phyloP scores from a whole-genome alignment of 2,888 invertebrate species.

The Phlogophora meticulosa region DNA sequence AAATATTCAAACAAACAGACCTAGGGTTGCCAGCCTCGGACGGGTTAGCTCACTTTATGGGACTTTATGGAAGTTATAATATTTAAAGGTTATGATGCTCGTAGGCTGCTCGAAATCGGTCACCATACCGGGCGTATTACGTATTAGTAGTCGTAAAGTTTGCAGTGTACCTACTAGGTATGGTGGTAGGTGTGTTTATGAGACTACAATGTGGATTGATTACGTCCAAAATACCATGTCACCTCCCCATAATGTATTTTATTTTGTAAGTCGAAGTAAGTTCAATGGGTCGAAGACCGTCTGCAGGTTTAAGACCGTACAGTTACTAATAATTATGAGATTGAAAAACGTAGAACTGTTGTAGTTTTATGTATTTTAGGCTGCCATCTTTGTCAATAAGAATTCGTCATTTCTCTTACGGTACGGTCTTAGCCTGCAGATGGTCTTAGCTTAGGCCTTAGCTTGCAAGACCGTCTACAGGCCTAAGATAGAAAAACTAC shows the following conservation, averaged over 20 bases:
- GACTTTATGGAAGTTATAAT: conserved; percentile 51
- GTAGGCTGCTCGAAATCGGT: conserved; percentile 35
- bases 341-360: too few relatives aligned
- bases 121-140: conserved; percentile 14
- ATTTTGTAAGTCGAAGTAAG: conserved; percentile 1
- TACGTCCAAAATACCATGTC: neutral
- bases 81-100: conserved; percentile 52
- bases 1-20: conserved; percentile 62
- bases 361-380: too few relatives aligned
- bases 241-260: neutral
- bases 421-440: too few relatives aligned
- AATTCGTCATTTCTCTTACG: too few relatives aligned
- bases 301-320: too few relatives aligned
- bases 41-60: conserved; percentile 47
- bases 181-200: neutral
- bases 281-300: too few relatives aligned
- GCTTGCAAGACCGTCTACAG: too few relatives aligned
- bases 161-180: neutral
- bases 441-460: too few relatives aligned
- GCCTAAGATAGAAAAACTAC: too few relatives aligned
- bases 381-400: too few relatives aligned
- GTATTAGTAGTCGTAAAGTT: conserved; percentile 10
- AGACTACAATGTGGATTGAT: neutral
- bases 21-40: conserved; percentile 47
- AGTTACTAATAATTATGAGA: too few relatives aligned